Evolutionary conservation across 2,113 vertebrate genomes (phyloP).

Genomic region (Lepus americanus): DNA sequence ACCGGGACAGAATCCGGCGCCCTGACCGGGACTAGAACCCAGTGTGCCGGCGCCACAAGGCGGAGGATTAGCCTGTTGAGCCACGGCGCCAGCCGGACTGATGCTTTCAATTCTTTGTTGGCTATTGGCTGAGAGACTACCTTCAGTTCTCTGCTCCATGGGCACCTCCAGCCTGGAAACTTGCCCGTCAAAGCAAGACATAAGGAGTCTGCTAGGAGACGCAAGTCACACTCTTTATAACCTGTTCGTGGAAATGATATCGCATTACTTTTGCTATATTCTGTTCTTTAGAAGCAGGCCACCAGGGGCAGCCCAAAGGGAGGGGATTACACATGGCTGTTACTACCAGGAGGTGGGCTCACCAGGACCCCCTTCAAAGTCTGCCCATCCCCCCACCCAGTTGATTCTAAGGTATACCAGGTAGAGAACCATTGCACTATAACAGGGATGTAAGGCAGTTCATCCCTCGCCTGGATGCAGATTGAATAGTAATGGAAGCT

Average conservation of each 20-base stretch:
- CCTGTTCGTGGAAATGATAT: not conserved
- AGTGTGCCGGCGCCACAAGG: no score
- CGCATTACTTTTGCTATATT: not conserved
- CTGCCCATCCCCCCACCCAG: not conserved
- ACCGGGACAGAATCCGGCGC: no score
- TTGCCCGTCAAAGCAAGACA: not conserved
- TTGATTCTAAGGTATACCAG: not conserved
- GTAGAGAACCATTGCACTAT: not conserved
- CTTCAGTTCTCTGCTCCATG: not conserved
- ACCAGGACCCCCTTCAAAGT: not conserved
- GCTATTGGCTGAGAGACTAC: not conserved
- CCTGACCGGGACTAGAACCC: no score
- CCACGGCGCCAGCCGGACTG: no score
- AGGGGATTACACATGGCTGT: not conserved
- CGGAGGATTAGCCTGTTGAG: no score
- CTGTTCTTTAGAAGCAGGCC: not conserved
- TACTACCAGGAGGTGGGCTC: not conserved
- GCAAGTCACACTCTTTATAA: not conserved
- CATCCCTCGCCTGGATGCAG: not conserved
- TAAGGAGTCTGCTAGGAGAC: not conserved
- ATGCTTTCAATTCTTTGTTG: not conserved
- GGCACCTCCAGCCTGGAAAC: not conserved
- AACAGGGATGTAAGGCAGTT: not conserved
- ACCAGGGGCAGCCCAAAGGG: not conserved
- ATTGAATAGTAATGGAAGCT: not conserved